These are phyloP conservation scores for Tetheella fluctuosa DNA, from an alignment of 2,888 invertebrate genomes.

Conservation along the genomic window DNA sequence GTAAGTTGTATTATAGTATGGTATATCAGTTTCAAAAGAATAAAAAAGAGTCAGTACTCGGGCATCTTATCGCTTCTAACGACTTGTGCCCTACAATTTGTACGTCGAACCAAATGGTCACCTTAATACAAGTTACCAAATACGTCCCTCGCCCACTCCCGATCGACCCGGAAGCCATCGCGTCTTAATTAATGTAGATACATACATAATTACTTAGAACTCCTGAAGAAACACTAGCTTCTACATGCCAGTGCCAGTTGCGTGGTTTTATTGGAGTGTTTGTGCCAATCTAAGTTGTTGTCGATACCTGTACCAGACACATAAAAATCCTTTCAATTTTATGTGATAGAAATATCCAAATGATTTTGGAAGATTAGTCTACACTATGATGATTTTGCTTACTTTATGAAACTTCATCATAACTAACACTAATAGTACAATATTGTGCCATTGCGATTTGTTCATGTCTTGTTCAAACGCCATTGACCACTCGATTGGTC, in stretches of 20 bases:
- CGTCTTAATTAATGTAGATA: conserved; percentile 26
- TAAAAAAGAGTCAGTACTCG: conserved; percentile 25
- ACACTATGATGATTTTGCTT: too few relatives aligned
- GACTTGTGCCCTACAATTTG: conserved; percentile 46
- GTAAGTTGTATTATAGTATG: too few relatives aligned
- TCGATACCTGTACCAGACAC: neutral
- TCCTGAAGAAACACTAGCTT: neutral
- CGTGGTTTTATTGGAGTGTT: neutral
- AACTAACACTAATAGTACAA: conserved; percentile 18
- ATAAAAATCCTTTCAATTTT: neutral
- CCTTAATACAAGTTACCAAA: conserved; percentile 64
- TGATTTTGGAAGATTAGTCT: too few relatives aligned
- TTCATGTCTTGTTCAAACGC: conserved; percentile 30
- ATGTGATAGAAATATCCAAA: too few relatives aligned
- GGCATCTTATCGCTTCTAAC: conserved; percentile 33
- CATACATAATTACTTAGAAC: conserved; percentile 10
- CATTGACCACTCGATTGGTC: conserved; percentile 52
- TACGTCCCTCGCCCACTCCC: conserved; percentile 60
- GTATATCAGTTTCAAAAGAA: neutral
- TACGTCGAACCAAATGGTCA: conserved; percentile 34
- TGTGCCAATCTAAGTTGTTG: neutral
- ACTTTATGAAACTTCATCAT: too few relatives aligned
- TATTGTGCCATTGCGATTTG: neutral
- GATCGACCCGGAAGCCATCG: conserved; percentile 55
- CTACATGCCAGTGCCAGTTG: neutral